phyloP scores from a whole-genome alignment of 1,140 invertebrate species.

The Anastrepha ludens region DNA sequence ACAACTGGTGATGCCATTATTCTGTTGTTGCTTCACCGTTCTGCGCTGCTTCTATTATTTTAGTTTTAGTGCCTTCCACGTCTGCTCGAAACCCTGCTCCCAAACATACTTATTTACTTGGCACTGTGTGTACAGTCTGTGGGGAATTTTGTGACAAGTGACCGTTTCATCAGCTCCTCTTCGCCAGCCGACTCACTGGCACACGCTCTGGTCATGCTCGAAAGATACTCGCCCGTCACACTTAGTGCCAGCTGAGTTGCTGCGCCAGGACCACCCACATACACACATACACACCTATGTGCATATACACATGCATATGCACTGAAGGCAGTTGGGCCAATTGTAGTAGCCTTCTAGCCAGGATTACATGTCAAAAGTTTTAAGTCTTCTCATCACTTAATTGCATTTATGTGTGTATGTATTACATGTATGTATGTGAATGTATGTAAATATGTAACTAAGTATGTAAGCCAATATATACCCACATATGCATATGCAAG shows the following conservation, averaged over 20 bases:
- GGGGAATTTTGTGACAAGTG: constrained; percentile 48
- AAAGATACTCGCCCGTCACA: neutral
- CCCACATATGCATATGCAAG: neutral
- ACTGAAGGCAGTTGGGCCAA: neutral
- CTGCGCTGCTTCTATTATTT: neutral
- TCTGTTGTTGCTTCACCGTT: neutral
- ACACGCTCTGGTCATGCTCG: neutral
- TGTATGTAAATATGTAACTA: neutral
- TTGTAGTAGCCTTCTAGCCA: constrained; percentile 48
- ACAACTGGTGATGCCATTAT: constrained; percentile 28
- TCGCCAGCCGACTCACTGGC: neutral
- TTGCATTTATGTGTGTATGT: constrained; percentile 46
- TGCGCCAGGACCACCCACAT: constrained; percentile 13
- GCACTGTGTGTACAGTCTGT: neutral
- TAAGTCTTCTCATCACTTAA: constrained; percentile 55
- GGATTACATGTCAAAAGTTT: constrained; percentile 55
- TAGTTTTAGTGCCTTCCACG: neutral
- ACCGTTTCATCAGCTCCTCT: constrained; percentile 46
- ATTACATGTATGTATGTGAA: neutral
- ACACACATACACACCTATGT: neutral
- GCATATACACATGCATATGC: neutral
- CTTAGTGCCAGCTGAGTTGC: neutral
- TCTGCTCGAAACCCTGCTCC: neutral
- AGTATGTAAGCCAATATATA: neutral
- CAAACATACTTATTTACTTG: neutral